Conservation (phyloP, 2,797 vertebrate species). For the Todus mexicanus region DNA sequence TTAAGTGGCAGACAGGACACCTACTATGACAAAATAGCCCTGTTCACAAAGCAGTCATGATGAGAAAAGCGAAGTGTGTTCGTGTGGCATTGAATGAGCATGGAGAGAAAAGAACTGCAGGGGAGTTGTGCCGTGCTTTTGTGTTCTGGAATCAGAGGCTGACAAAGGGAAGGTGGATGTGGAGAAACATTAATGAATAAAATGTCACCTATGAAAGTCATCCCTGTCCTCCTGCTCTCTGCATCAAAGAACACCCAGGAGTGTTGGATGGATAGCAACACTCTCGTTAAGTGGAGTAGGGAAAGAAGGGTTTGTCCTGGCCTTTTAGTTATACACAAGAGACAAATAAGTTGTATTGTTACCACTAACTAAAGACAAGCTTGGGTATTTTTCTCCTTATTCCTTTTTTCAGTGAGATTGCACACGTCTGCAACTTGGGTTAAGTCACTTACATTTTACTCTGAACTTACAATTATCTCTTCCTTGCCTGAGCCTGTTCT, state of each 20-base stretch:
- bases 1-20: not conserved
- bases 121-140: not conserved
- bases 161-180: not conserved
- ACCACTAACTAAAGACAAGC: not conserved
- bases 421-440: not conserved
- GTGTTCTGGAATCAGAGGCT: not conserved
- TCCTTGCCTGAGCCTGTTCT: not conserved
- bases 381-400: not conserved
- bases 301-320: not conserved
- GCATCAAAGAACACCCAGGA: not conserved
- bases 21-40: not conserved
- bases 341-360: not conserved
- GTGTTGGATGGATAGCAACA: not conserved
- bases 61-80: conserved; percentile 32
- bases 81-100: not conserved
- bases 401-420: not conserved
- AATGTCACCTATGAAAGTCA: not conserved
- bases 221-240: not conserved
- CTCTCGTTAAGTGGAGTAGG: not conserved
- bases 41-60: not conserved
- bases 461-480: not conserved
- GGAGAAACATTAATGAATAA: not conserved
- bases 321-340: not conserved
- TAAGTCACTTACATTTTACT: not conserved
- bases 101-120: conserved; percentile 20